Evolutionary conservation across 2,888 invertebrate genomes (phyloP).

Genomic region (Acronicta psi): DNA sequence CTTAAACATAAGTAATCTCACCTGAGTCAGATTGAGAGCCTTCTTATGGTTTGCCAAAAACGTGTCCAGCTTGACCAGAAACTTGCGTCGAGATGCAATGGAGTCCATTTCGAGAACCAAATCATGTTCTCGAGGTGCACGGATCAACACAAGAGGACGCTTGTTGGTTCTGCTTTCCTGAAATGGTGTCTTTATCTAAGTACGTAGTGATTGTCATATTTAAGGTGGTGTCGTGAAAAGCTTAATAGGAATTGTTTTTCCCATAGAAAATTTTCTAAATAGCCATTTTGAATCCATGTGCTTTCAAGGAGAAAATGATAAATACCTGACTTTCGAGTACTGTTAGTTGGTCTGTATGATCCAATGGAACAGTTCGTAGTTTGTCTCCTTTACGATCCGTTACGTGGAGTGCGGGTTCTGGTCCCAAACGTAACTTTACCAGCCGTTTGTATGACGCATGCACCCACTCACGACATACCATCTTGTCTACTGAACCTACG

Average conservation of each 20-base stretch:
- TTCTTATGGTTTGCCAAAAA: slow-evolving; percentile 95
- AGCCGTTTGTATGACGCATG: slow-evolving; percentile 96
- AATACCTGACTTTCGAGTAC: slow-evolving; percentile 96
- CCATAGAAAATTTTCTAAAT: too few species aligned
- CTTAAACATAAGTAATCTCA: too few species aligned
- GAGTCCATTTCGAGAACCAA: slow-evolving; percentile 97
- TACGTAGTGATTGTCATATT: too few species aligned
- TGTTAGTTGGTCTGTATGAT: slow-evolving; percentile 93
- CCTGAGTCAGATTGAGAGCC: slow-evolving; percentile 92
- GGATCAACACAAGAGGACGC: slow-evolving; percentile 94
- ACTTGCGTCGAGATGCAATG: slow-evolving; percentile 93
- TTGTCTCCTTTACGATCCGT: slow-evolving; percentile 98
- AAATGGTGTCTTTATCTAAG: slow-evolving; percentile 21
- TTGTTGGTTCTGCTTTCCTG: slow-evolving; percentile 91
- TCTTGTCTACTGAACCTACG: slow-evolving; percentile 94
- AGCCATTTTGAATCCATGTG: too few species aligned
- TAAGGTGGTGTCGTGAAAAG: too few species aligned
- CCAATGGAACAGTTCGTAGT: slow-evolving; percentile 94
- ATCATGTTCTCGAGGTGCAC: slow-evolving; percentile 97
- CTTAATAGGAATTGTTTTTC: too few species aligned
- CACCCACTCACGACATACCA: slow-evolving; percentile 98
- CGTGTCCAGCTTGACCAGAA: slow-evolving; percentile 95
- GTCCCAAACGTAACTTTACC: slow-evolving; percentile 96
- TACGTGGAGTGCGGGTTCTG: slow-evolving; percentile 95
- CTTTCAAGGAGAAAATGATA: slow-evolving; percentile 30